Base-by-base conservation (phyloP, 2,113 vertebrate genomes). In the Dipodomys spectabilis region DNA sequence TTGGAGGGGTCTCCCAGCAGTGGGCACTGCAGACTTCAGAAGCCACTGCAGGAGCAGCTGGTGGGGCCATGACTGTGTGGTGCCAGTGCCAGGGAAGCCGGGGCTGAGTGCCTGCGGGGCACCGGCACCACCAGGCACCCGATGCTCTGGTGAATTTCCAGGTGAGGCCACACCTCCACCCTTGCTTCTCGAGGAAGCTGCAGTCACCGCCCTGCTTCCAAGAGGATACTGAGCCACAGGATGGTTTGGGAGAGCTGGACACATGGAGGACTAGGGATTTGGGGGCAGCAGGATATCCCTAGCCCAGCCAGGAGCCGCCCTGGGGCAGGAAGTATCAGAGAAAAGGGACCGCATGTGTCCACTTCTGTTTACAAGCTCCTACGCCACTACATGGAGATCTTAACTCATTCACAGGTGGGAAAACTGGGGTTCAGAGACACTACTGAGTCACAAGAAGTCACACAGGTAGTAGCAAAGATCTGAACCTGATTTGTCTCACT, bases 161-260 rank as follows among this genome's bases (percentile, higher is more conserved):
- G 91, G 87, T 75, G 93, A 71, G 32, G 65, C 2, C 13, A 28
- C 57, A 60, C 82, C 53, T 71, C 86, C 19, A 4, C 88, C 86
- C 57, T 57, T 39, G n/a, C 72, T 22, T 49, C 28, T n/a, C 11
- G 45, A 82, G 73, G 82, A 92, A 94, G 85, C 82, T 82, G 49
- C 27, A 11, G 80, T 25, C 18, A 0, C 53, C 15, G 18, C 45
- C 75, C 44, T 77, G 79, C 90, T 57, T 53, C 77, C 65, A 23
- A 65, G 75, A 69, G 6, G 67, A n/a, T 49, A 62, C 75, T 0
- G 22, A 53, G 57, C 45, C 35, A 30, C 19, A 92, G 10, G 45
- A n/a, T 8, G 10, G 44, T 8, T 25, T 49, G 23, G 2, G 13
- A 60, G 57, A 65, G 30, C 3, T 28, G 6, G 0, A 8, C 18